Base-by-base conservation (phyloP, 2,888 invertebrate genomes). In the Sinhomidia bicolor region DNA sequence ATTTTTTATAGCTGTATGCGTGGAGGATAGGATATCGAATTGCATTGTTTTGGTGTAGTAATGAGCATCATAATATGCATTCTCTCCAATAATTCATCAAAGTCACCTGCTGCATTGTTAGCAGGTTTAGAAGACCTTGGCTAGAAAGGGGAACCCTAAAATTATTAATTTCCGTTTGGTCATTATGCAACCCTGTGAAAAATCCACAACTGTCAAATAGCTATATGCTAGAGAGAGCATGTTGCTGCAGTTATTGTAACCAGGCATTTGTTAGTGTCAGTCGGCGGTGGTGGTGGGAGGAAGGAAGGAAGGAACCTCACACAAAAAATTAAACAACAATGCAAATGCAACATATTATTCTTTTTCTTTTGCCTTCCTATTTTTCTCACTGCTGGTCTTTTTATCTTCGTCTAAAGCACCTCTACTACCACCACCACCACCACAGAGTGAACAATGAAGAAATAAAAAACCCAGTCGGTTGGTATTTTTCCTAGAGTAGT, bases 221-320 rank as follows among this genome's bases (percentile, higher is more conserved):
- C 83, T n/a, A n/a, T n/a, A 60, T 20, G 41, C 32, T 26, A 78
- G 51, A 51, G 78, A 12, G 17, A 36, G 57, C 26, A 17, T 54
- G 51, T 51, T n/a, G 17, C 23, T 17, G n/a, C n/a, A n/a, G n/a
- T n/a, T n/a, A n/a, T n/a, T n/a, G n/a, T 7, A 60, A 36, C 44
- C 79, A 41, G 26, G 29, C 62, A n/a, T 54, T n/a, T 23, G 44
- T 14, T 60, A 4, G 47, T 51, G 51, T 68, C 12, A n/a, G 36
- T 47, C 36, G 17, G n/a, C 20, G 14, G 7, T 14, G 32, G n/a
- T 57, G 41, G 26, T 41, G 80, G 41, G 36, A 84, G 62, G 62
- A 78, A 85, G 84, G 84, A 84, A 84, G 84, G 84, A 84, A 84
- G 84, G 84, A 84, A 84, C 51, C 47, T 65, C 29, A 79, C 60